Evolutionary conservation across 2,888 invertebrate genomes (phyloP).

Genomic region (Tiphia femorata): DNA sequence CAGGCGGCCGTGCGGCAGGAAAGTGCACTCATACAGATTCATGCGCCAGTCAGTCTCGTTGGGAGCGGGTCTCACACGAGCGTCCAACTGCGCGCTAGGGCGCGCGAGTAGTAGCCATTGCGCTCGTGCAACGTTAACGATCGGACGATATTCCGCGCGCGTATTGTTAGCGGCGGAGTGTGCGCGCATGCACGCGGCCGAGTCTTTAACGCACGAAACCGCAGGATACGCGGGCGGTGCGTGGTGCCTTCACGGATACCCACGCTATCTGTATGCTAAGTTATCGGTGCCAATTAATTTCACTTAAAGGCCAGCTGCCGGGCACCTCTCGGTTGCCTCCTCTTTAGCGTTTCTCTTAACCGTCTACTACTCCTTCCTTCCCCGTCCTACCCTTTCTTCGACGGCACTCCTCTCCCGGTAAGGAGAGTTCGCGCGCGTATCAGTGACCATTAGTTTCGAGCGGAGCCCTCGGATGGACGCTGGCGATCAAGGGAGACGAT

Average conservation of each 20-base stretch:
- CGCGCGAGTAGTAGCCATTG: conserved; percentile 6
- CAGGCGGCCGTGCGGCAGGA: conserved; percentile 37
- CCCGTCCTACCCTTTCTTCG: background rate
- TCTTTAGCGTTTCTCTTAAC: conserved; percentile 13
- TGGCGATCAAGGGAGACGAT: too few relatives aligned
- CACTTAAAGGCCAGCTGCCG: conserved; percentile 47
- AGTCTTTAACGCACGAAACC: conserved; percentile 19
- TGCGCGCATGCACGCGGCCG: background rate
- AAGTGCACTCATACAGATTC: conserved; percentile 31
- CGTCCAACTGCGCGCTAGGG: background rate
- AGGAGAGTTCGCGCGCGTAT: too few relatives aligned
- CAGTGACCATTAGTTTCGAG: too few relatives aligned
- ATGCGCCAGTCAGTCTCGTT: too few relatives aligned
- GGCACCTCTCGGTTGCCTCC: conserved; percentile 3
- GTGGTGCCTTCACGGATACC: background rate
- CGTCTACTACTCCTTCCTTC: background rate
- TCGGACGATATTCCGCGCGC: too few relatives aligned
- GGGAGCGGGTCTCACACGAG: too few relatives aligned
- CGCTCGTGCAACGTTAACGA: background rate
- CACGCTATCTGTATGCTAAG: conserved; percentile 35
- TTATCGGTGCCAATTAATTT: conserved; percentile 49
- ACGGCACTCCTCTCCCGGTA: too few relatives aligned
- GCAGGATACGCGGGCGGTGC: conserved; percentile 6
- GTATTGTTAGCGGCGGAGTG: too few relatives aligned
- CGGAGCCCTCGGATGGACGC: too few relatives aligned